Evolutionary conservation across 2,797 vertebrate species (phyloP).

Genomic region (Coendou prehensilis): DNA sequence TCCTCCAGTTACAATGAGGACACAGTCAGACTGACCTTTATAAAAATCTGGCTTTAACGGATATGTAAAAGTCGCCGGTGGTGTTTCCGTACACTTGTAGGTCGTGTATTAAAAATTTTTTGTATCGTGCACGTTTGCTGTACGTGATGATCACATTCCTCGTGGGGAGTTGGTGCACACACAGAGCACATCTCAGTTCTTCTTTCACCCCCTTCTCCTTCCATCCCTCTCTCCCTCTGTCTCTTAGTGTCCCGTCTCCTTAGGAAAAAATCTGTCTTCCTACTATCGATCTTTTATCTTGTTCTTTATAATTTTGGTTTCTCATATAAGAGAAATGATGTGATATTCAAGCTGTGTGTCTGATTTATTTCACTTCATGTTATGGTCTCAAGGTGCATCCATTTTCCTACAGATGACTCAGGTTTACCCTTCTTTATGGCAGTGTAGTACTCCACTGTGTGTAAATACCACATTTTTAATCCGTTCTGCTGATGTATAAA

Average conservation of each 20-base stretch:
- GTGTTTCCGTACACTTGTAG: fast-evolving
- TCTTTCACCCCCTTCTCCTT: neutral
- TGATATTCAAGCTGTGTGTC: neutral
- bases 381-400: neutral
- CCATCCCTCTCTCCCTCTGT: neutral
- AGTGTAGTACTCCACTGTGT: neutral
- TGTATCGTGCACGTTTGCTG: neutral
- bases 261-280: neutral
- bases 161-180: neutral
- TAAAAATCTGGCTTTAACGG: neutral
- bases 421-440: neutral
- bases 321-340: neutral
- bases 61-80: too few species aligned
- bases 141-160: neutral
- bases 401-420: neutral
- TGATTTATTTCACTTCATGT: neutral
- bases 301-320: neutral
- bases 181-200: too few species aligned
- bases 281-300: neutral
- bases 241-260: neutral
- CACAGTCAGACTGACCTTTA: neutral
- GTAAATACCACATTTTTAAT: neutral
- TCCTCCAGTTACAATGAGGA: neutral
- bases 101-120: neutral
- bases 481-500: neutral